Evolutionary conservation across 2,888 invertebrate genomes (phyloP).

Genomic region (Arrhopalites spinosus): DNA sequence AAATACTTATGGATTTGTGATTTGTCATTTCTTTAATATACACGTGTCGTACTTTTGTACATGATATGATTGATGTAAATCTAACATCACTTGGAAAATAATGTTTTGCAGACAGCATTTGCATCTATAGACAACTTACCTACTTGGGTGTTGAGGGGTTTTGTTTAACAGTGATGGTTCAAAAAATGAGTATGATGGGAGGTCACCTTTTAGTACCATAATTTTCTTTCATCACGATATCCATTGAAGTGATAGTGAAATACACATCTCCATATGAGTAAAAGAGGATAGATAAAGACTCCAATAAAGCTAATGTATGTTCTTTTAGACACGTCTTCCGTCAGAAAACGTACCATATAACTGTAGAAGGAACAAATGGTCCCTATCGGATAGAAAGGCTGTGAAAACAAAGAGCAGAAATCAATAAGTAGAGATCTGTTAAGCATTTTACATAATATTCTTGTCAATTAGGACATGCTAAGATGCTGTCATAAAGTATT

Average conservation of each 20-base stretch:
- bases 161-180: neutral
- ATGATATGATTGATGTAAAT: too few relatives aligned
- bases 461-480: neutral
- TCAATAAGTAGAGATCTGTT: neutral
- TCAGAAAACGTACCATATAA: constrained; percentile 32
- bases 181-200: neutral
- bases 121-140: neutral
- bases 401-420: neutral
- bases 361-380: constrained; percentile 23
- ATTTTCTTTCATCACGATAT: constrained; percentile 22
- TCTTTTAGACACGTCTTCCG: constrained; percentile 19
- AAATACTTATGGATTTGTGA: neutral
- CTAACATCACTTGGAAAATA: neutral
- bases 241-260: constrained; percentile 28
- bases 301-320: constrained; percentile 14
- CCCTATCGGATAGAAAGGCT: constrained; percentile 33
- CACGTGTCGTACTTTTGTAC: neutral
- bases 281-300: constrained; percentile 12
- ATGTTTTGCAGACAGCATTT: neutral
- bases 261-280: constrained; percentile 3
- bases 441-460: neutral
- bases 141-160: neutral
- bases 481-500: neutral
- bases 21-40: neutral
- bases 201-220: constrained; percentile 24